A percentile compares a stretch with the other conserved stretches of the same genome.
Evolutionary conservation across 2,797 vertebrate species (phyloP).

Genomic region (Spea hammondii): DNA sequence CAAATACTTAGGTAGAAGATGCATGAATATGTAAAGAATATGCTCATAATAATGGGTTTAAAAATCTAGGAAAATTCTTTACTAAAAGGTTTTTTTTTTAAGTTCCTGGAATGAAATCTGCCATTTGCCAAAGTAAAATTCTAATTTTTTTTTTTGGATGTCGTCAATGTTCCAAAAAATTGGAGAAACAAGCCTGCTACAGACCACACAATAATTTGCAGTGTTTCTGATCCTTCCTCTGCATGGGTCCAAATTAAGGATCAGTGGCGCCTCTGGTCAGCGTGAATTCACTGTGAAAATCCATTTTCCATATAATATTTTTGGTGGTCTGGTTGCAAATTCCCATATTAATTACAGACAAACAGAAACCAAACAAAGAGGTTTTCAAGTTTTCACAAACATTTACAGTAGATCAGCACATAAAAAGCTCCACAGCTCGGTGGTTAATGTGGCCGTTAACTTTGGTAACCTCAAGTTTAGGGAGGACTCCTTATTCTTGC

Average conservation of each 20-base stretch:
- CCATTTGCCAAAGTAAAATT: too few relatives aligned
- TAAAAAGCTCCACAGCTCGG: neutral
- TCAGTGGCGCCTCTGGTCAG: constrained; percentile 39
- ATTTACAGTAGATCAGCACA: neutral
- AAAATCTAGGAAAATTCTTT: too few relatives aligned
- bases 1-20: too few relatives aligned
- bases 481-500: neutral
- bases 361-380: constrained; percentile 26
- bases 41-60: too few relatives aligned
- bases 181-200: neutral
- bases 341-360: constrained; percentile 15
- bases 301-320: constrained; percentile 44
- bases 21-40: too few relatives aligned
- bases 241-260: neutral
- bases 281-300: constrained; percentile 33
- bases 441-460: neutral
- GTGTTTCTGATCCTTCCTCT: neutral
- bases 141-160: too few relatives aligned
- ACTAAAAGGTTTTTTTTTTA: too few relatives aligned
- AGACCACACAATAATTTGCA: constrained; percentile 9
- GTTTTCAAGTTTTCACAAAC: constrained; percentile 6
- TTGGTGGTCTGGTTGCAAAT: constrained; percentile 38
- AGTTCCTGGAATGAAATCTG: too few relatives aligned
- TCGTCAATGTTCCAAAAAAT: neutral
- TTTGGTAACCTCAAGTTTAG: neutral